Evolutionary conservation across 2,113 vertebrate genomes (phyloP), one percentile per base, ranked within the genome.

Genomic region (Heterocephalus glaber): DNA sequence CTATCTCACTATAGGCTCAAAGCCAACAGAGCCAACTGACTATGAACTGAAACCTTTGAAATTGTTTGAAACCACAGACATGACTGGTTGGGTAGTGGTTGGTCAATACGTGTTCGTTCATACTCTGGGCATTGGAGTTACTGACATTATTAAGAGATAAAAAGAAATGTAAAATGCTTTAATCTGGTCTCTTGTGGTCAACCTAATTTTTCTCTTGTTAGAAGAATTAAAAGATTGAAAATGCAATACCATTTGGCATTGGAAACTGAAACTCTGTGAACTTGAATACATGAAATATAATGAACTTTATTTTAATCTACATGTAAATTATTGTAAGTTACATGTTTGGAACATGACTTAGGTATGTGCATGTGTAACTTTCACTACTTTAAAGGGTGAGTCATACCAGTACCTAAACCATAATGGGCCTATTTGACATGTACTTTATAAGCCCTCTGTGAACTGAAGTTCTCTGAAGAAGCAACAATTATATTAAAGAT

Each of bases 151-250:
- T 68, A 68, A n/a, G 66, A 68, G 35, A 19, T n/a, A 68, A 68
- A 68, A n/a, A 68, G 35, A n/a, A n/a, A n/a, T 7, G 16, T n/a
- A 19, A 68, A 19, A 68, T n/a, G 35, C 66, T 68, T 65, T 30
- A 28, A 28, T 63, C 33, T 68, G 5, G 33, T 68, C 66, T 68
- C 66, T 68, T 68, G 33, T n/a, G 16, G 33, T 33, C 35, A 68
- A 68, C 19, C 79, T 58, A 56, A 11, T 38, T 38, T 86, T 91
- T 76, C 58, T 63, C 20, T 81, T 1, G 0, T 70, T 72, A 63
- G 54, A 81, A 63, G 54, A 81, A 72, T 79, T 74, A 63, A 63
- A 80, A 61, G 35, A 81, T 16, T 86, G 44, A 92, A 95, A 92
- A 41, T 38, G 20, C 5, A n/a, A 20, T 47, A 8, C 35, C 56